phyloP scores from a whole-genome alignment of 1,140 invertebrate species.

The Drosophila persimilis region DNA sequence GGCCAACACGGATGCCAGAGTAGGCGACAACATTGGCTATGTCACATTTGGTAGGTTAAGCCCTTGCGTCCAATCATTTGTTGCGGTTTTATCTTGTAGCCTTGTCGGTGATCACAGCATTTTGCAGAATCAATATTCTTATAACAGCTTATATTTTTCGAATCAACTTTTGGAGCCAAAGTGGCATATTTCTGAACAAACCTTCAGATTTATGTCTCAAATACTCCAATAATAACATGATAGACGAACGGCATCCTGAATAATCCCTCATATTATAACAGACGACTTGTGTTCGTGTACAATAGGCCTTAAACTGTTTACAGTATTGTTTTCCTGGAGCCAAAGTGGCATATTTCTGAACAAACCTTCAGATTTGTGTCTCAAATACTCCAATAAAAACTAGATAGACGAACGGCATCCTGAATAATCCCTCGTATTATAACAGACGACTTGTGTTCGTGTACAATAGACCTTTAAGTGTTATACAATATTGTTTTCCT shows the following conservation, averaged over 20 bases:
- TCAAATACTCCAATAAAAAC: constrained; percentile 57
- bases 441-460: constrained; percentile 48
- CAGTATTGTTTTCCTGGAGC: constrained; percentile 17
- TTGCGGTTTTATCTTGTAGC: not conserved
- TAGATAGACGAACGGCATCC: constrained; percentile 40
- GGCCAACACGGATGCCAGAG: constrained; percentile 95
- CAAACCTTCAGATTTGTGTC: constrained; percentile 32
- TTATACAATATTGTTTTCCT: not conserved
- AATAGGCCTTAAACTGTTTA: constrained; percentile 1
- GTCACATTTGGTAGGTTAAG: constrained; percentile 95
- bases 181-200: constrained; percentile 28
- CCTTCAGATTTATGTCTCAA: constrained; percentile 41
- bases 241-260: constrained; percentile 50
- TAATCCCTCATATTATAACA: constrained; percentile 31
- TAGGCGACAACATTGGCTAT: constrained; percentile 99
- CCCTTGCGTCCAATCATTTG: not conserved
- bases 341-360: constrained; percentile 53
- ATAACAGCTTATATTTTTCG: no score
- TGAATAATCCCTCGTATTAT: constrained; percentile 34
- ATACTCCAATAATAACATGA: constrained; percentile 42
- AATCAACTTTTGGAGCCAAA: constrained; percentile 16
- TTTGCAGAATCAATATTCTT: no score
- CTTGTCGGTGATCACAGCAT: no score
- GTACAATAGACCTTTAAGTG: constrained; percentile 3
- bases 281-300: constrained; percentile 48